Conservation (phyloP, 2,888 invertebrate species). For the Mactromeris polynyma region DNA sequence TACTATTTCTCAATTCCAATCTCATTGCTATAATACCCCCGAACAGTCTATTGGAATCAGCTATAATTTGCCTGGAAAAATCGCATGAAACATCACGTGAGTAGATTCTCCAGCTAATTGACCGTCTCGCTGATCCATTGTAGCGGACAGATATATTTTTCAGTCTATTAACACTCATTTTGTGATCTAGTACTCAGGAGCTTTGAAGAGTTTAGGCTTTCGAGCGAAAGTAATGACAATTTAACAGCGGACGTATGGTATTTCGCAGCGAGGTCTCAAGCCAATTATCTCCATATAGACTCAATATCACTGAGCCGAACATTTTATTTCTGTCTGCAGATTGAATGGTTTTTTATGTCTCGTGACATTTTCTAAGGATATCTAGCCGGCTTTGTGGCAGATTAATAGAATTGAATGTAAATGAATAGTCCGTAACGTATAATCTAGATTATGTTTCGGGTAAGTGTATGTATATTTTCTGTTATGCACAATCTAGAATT, state of each 20-base stretch:
- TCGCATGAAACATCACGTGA: not conserved
- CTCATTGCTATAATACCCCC: not conserved
- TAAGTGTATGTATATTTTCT: no score
- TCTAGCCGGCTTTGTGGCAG: not conserved
- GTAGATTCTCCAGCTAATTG: conserved; percentile 26
- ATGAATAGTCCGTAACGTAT: not conserved
- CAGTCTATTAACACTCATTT: conserved; percentile 54
- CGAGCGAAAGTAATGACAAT: conserved; percentile 64
- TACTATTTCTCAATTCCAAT: conserved; percentile 3
- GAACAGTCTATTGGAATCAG: not conserved
- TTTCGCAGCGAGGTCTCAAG: conserved; percentile 61
- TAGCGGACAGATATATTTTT: conserved; percentile 21
- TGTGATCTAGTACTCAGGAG: conserved; percentile 53
- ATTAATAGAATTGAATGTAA: not conserved
- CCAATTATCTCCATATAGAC: conserved; percentile 58
- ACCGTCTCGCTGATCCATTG: conserved; percentile 27
- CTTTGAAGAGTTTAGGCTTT: conserved; percentile 58
- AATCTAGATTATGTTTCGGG: not conserved
- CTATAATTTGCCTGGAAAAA: conserved; percentile 9
- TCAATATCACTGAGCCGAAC: not conserved
- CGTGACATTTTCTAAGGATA: conserved; percentile 8
- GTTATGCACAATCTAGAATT: no score
- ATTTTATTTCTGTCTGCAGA: not conserved
- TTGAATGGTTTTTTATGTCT: conserved; percentile 8
- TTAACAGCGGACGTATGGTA: conserved; percentile 62